Evolutionary conservation across 2,113 vertebrate species (phyloP), one percentile per base, ranked within the genome.

Genomic region (Tyrannus savana): DNA sequence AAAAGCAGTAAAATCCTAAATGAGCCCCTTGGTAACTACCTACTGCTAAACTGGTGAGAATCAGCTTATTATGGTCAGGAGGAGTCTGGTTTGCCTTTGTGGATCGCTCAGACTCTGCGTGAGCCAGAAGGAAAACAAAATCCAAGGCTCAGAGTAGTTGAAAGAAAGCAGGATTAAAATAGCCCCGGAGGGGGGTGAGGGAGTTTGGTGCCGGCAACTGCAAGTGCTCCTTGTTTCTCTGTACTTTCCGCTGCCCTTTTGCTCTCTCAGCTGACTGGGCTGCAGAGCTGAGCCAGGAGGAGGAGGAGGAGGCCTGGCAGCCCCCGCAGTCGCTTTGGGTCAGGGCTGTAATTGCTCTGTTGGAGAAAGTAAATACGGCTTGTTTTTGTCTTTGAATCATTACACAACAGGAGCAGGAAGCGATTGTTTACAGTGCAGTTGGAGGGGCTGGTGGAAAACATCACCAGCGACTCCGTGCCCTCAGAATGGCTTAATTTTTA

Each of bases 121-220:
- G 55, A 87, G 75, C 78, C 86, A 67, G 66, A 50, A 71, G 42
- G 79, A 96, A 90, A 93, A 86, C 76, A 90, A 95, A 81, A 88
- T 86, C 72, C 10, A 2, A 78, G 72, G 87, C 92, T 94, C 37
- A 3, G 53, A 50, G 77, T 10, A 74, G 64, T 25, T 83, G 87
- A 69, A 93, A 93, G 90, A 69, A 96, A 91, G 72, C 84, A 77
- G 93, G 96, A 97, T 97, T 96, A 97, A 97, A 97, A 97, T 97
- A 97, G 95, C 84, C 75, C 16, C 3, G 62, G 75, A 95, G 72
- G 35, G 53, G 68, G 74, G 49, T 30, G 84, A 76, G 88, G n/a
- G 68, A 52, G 41, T 73, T 62, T 14, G 78, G 64, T 72, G 83
- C 44, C 3, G 7, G 71, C 89, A 86, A 72, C 89, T 93, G 94